These are phyloP conservation scores for Nyctalus aviator DNA, from an alignment of 2,797 vertebrate species.

Conservation along the genomic window DNA sequence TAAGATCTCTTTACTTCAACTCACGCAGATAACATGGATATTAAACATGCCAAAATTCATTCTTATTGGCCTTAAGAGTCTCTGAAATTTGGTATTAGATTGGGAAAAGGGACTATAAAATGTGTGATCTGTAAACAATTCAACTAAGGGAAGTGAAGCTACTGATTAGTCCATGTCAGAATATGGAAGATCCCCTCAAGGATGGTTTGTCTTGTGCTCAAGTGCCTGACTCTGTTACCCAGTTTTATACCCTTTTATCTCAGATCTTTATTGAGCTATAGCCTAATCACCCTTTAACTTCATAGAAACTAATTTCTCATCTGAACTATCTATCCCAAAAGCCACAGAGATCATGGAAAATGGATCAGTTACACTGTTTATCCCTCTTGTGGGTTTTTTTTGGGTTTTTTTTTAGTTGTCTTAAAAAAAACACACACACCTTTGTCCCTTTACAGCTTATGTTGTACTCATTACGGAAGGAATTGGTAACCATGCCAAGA, in stretches of 20 bases:
- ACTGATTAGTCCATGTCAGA: not conserved
- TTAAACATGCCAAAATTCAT: not conserved
- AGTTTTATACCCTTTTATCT: not conserved
- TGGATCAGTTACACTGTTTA: not conserved
- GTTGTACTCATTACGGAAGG: not conserved
- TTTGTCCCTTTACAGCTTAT: not conserved
- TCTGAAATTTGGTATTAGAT: not conserved
- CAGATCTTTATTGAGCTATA: not conserved
- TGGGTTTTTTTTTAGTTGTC: not conserved
- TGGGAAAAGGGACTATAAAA: not conserved
- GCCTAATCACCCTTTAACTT: not conserved
- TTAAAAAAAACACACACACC: not conserved
- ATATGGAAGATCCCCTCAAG: not conserved
- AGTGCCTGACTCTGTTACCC: not conserved
- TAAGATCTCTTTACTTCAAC: not conserved
- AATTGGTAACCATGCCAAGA: not conserved
- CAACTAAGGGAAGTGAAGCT: not conserved
- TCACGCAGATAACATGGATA: not conserved
- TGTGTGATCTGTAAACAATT: not conserved
- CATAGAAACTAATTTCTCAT: not conserved
- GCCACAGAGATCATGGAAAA: not conserved
- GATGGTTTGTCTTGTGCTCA: not conserved
- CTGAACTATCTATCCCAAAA: not conserved
- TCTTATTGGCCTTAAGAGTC: not conserved
- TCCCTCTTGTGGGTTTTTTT: not conserved